These are phyloP conservation scores for Caenorhabditis sp. DNA, from an alignment of 2,888 invertebrate genomes.

Conservation along the genomic window DNA sequence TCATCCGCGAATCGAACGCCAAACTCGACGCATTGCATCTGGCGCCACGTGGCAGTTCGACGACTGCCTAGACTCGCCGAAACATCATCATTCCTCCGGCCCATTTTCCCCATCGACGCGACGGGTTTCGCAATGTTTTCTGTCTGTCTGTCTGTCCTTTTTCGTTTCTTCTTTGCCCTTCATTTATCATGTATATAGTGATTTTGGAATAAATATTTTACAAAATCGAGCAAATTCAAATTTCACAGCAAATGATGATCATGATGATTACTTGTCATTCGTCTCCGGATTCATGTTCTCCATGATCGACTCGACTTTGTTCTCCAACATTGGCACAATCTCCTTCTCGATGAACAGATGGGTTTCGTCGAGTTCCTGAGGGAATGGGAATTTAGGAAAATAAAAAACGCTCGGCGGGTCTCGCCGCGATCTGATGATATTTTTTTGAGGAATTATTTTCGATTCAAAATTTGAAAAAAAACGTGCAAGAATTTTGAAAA, in stretches of 20 bases:
- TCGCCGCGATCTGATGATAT: no score
- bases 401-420: no score
- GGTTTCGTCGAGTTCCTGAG: constrained; percentile 92
- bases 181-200: not conserved
- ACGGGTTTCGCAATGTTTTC: not conserved
- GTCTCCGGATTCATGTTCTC: constrained; percentile 85
- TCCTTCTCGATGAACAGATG: constrained; percentile 97
- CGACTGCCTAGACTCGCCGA: constrained; percentile 48
- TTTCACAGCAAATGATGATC: not conserved
- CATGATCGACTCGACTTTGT: constrained; percentile 92
- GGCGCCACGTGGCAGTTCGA: constrained; percentile 56
- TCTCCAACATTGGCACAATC: constrained; percentile 92
- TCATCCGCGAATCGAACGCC: constrained; percentile 64
- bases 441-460: not conserved
- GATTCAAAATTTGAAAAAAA: constrained; percentile 6
- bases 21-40: constrained; percentile 66
- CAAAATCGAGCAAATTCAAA: no score
- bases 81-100: no score
- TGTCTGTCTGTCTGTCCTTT: not conserved
- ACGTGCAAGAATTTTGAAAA: not conserved
- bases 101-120: not conserved
- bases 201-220: no score
- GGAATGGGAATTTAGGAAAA: no score
- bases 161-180: not conserved
- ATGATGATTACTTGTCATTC: constrained; percentile 64